Percentiles rank a stretch among this genome's conserved stretches.
Conservation (phyloP, 2,113 vertebrate genomes). For the Hemiscyllium ocellatum region DNA sequence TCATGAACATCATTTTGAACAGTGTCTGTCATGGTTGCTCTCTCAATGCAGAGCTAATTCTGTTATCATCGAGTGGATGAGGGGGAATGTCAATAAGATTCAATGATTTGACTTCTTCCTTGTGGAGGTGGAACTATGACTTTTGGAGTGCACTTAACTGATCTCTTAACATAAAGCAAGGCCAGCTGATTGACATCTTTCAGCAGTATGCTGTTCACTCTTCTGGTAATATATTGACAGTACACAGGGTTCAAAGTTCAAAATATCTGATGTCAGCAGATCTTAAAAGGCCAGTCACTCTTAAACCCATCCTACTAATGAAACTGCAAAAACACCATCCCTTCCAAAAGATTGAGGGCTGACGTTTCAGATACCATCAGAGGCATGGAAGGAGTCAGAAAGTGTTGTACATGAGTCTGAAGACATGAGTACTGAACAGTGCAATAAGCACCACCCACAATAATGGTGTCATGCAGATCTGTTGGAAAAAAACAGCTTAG, state of each 20-base stretch:
- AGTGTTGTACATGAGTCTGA: no score
- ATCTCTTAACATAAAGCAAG: neutral
- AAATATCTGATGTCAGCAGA: neutral
- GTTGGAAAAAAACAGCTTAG: no score
- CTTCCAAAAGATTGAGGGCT: neutral
- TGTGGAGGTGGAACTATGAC: neutral
- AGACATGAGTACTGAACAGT: no score
- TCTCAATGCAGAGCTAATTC: no score
- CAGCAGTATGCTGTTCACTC: neutral
- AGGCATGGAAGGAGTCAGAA: neutral
- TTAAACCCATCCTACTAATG: neutral
- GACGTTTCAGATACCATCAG: neutral
- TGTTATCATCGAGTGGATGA: neutral
- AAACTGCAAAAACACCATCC: neutral
- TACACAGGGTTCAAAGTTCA: neutral
- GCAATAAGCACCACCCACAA: no score
- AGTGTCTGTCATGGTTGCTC: neutral
- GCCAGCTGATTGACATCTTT: neutral
- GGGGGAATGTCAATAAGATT: neutral
- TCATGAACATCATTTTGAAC: neutral
- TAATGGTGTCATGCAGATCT: no score
- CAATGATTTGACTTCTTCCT: neutral
- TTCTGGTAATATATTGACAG: neutral
- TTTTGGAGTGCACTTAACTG: neutral
- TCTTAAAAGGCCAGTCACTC: neutral